Percentiles rank a stretch among this genome's conserved stretches.
These are phyloP conservation scores for Sceloporus tristichus DNA, from an alignment of 2,113 vertebrate species.

Conservation along the genomic window DNA sequence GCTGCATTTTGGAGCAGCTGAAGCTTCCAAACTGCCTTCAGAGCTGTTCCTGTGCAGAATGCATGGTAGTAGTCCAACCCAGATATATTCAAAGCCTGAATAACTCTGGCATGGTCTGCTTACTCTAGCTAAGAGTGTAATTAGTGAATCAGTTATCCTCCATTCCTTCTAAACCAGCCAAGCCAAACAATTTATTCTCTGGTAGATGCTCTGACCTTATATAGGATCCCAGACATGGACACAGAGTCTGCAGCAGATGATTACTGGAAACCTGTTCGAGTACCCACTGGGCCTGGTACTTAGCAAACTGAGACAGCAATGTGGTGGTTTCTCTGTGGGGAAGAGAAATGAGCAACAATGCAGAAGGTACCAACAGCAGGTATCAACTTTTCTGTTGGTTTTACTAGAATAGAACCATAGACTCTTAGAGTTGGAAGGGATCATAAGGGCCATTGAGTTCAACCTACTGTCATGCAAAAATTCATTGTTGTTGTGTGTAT, in stretches of 20 bases:
- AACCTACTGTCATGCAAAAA: too few relatives aligned
- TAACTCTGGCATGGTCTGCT: background rate
- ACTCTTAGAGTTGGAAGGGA: too few relatives aligned
- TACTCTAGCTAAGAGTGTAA: background rate
- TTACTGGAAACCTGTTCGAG: conserved; percentile 4
- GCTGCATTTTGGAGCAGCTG: background rate
- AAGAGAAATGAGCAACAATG: background rate
- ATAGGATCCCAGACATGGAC: background rate
- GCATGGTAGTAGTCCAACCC: background rate
- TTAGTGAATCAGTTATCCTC: background rate
- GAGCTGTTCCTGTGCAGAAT: background rate
- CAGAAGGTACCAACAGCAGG: background rate
- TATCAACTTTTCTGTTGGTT: too few relatives aligned
- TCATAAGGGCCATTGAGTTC: too few relatives aligned
- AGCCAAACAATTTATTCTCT: background rate
- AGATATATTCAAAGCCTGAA: background rate
- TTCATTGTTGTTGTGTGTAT: too few relatives aligned
- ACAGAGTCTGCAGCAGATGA: background rate
- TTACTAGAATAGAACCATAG: too few relatives aligned
- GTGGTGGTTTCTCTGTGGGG: conserved; percentile 29
- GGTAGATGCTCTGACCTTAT: conserved; percentile 9
- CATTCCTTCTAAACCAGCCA: background rate
- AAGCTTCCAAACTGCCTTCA: background rate
- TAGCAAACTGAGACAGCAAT: conserved; percentile 15
- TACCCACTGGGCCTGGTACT: conserved; percentile 29